phyloP scores from a whole-genome alignment of 1,140 invertebrate genomes.

The Reticulitermes speratus region DNA sequence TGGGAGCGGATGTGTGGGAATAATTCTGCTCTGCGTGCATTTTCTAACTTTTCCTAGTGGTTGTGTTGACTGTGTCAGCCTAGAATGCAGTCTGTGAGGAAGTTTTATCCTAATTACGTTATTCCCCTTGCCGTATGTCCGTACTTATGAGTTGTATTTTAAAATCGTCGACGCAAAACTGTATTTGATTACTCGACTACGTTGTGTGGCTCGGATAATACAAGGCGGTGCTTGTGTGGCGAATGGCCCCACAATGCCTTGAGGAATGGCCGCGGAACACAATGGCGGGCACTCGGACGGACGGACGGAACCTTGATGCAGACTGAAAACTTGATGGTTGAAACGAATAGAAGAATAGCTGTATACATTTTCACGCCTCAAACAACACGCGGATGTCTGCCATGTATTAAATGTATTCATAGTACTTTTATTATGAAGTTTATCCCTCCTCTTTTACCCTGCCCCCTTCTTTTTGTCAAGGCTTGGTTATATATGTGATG shows the following conservation, averaged over 20 bases:
- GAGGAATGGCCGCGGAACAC: neutral
- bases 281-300: slow-evolving; percentile 11
- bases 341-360: slow-evolving; percentile 16
- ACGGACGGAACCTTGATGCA: slow-evolving; percentile 13
- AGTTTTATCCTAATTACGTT: too few relatives aligned
- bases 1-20: too few relatives aligned
- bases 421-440: slow-evolving; percentile 3
- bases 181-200: neutral
- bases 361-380: slow-evolving; percentile 18
- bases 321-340: slow-evolving; percentile 10
- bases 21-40: too few relatives aligned
- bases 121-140: too few relatives aligned
- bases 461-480: neutral
- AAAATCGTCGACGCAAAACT: neutral
- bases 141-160: neutral
- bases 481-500: neutral
- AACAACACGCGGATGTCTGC: slow-evolving; percentile 11
- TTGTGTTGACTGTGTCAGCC: too few relatives aligned
- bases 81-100: too few relatives aligned
- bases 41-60: too few relatives aligned
- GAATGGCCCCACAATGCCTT: slow-evolving; percentile 2
- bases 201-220: neutral
- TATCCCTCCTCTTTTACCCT: neutral
- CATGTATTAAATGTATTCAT: slow-evolving; percentile 2
- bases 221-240: slow-evolving; percentile 3